A percentile compares a stretch with the other conserved stretches of the same genome.
These are phyloP conservation scores for Limnodromus scolopaceus DNA, from an alignment of 2,797 vertebrate species.

Conservation along the genomic window DNA sequence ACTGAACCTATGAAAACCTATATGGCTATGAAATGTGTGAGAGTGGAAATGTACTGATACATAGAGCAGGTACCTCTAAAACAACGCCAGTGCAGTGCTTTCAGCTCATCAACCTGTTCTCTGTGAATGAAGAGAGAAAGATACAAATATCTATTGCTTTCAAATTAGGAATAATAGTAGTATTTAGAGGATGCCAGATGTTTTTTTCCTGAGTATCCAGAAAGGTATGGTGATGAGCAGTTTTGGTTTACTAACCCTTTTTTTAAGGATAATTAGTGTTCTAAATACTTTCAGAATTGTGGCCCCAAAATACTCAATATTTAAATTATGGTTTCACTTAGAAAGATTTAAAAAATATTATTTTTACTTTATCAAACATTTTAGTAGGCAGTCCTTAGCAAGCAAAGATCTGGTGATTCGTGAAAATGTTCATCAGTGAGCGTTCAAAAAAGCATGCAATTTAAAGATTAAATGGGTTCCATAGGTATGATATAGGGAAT, in stretches of 20 bases:
- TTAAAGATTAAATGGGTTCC: not conserved
- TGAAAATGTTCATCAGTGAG: not conserved
- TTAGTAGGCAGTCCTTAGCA: not conserved
- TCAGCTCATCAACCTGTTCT: not conserved
- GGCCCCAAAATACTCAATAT: not conserved
- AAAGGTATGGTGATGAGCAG: not conserved
- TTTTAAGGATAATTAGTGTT: not conserved
- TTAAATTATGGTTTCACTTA: not conserved
- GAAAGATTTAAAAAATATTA: not conserved
- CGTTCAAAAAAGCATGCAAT: not conserved
- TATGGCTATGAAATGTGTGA: not conserved
- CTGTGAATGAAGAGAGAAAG: not conserved
- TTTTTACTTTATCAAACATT: not conserved
- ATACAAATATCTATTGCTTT: not conserved
- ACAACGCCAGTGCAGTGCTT: not conserved
- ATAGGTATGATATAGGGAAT: not conserved
- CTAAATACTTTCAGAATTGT: not conserved
- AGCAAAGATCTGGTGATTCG: not conserved
- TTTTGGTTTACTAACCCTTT: not conserved
- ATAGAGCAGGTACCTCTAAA: not conserved
- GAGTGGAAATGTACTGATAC: not conserved
- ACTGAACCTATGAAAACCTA: not conserved
- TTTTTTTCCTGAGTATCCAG: not conserved
- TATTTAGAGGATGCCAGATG: not conserved
- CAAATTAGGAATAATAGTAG: not conserved